Percentiles rank a stretch among this genome's conserved stretches.
Conservation (phyloP, 2,113 vertebrate genomes). For the Recurvirostra avosetta region DNA sequence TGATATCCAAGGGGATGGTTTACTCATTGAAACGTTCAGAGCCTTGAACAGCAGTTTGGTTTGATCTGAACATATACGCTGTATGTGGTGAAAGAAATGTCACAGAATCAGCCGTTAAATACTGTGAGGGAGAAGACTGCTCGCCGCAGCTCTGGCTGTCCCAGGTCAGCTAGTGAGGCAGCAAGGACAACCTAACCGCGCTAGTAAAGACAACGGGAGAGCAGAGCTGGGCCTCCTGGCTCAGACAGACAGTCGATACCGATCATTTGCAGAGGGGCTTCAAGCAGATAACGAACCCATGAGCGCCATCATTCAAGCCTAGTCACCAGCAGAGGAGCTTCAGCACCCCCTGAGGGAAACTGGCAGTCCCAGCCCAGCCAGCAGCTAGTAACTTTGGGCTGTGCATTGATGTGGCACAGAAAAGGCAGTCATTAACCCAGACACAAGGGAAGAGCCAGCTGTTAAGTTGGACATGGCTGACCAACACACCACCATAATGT, state of each 20-base stretch:
- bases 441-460: neutral
- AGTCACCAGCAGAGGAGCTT: neutral
- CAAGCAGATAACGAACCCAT: fast-evolving
- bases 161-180: neutral
- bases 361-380: neutral
- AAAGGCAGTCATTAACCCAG: neutral
- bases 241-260: neutral
- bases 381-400: neutral
- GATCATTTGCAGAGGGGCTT: neutral
- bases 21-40: neutral
- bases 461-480: neutral
- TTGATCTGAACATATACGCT: neutral
- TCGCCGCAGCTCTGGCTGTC: fast-evolving
- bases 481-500: neutral
- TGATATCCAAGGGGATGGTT: neutral
- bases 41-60: neutral
- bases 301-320: neutral
- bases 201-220: neutral
- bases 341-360: neutral
- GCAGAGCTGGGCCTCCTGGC: neutral
- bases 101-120: neutral
- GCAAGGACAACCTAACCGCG: neutral
- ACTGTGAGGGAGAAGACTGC: neutral
- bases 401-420: neutral
- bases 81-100: neutral